These are phyloP conservation scores for Ophioninae sp. DNA, from an alignment of 2,888 invertebrate genomes.

Conservation along the genomic window DNA sequence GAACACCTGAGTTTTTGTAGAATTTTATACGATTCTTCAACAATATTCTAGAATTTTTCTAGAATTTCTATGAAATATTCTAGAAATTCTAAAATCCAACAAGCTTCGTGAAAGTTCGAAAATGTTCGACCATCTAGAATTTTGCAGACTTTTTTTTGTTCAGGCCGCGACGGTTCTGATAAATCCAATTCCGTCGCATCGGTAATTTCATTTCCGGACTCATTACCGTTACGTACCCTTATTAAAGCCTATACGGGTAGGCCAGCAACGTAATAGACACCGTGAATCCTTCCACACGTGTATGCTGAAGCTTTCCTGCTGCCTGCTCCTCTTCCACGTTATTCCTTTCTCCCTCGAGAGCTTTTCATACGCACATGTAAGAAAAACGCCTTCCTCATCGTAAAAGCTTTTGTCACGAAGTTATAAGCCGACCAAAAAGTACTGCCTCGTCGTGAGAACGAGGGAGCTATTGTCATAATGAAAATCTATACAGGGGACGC, in stretches of 20 bases:
- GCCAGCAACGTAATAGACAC: constrained; percentile 4
- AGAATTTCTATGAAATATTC: no score
- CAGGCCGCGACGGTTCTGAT: constrained; percentile 3
- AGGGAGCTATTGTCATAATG: background rate
- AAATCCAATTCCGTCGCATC: constrained; percentile 26
- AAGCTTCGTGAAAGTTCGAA: no score
- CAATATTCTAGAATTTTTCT: no score
- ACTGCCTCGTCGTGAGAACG: constrained; percentile 10
- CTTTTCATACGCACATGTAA: constrained; percentile 21
- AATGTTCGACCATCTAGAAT: no score
- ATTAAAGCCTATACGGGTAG: constrained; percentile 15
- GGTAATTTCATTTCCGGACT: constrained; percentile 31
- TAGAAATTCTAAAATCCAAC: no score
- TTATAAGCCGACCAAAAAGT: constrained; percentile 13
- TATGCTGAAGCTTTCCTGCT: constrained; percentile 12
- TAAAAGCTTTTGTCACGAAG: constrained; percentile 26
- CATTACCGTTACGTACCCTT: constrained; percentile 44
- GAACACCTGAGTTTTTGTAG: no score
- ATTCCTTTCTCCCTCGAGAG: constrained; percentile 8
- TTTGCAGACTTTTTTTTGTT: no score
- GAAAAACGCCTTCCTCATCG: constrained; percentile 32
- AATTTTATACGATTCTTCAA: no score
- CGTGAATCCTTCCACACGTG: constrained; percentile 8
- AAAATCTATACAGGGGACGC: constrained; percentile 7
- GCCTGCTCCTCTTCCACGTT: constrained; percentile 11